These are phyloP conservation scores for Lasaia peninsularis DNA, from an alignment of 1,140 invertebrate species.

Conservation along the genomic window DNA sequence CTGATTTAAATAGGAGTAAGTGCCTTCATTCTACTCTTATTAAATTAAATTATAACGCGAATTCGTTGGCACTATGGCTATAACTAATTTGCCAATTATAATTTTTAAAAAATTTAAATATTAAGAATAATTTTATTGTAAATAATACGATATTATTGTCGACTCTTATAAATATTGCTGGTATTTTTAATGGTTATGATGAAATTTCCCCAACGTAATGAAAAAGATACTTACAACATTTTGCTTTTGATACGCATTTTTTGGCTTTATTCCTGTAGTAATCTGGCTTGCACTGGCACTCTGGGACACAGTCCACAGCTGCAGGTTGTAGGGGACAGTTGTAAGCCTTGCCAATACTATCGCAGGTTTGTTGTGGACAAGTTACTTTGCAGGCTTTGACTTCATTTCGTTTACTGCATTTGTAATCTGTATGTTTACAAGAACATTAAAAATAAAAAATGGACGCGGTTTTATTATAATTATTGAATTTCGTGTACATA, in stretches of 20 bases:
- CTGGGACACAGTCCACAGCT: neutral
- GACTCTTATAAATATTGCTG: too few relatives aligned
- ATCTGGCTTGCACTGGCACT: neutral
- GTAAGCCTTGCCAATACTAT: neutral
- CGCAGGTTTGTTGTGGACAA: conserved; percentile 2
- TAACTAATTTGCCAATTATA: too few relatives aligned
- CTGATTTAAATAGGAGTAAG: too few relatives aligned
- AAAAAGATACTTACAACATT: conserved; percentile 5
- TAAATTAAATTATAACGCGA: too few relatives aligned
- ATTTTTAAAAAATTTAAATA: too few relatives aligned
- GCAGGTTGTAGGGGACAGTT: neutral
- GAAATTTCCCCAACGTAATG: neutral
- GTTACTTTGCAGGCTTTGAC: neutral
- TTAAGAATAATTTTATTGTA: too few relatives aligned
- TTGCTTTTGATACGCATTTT: conserved; percentile 6
- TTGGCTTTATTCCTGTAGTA: conserved; percentile 4
- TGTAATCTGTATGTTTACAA: neutral
- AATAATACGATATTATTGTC: too few relatives aligned
- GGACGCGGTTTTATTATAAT: too few relatives aligned
- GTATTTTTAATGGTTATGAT: too few relatives aligned
- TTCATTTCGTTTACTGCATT: conserved; percentile 11
- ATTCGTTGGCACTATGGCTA: too few relatives aligned
- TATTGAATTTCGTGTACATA: neutral
- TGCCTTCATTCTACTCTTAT: too few relatives aligned
- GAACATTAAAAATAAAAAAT: neutral